Evolutionary conservation across 2,113 vertebrate species (phyloP), one percentile per base, ranked within the genome.

Genomic region (Myocastor coypus): DNA sequence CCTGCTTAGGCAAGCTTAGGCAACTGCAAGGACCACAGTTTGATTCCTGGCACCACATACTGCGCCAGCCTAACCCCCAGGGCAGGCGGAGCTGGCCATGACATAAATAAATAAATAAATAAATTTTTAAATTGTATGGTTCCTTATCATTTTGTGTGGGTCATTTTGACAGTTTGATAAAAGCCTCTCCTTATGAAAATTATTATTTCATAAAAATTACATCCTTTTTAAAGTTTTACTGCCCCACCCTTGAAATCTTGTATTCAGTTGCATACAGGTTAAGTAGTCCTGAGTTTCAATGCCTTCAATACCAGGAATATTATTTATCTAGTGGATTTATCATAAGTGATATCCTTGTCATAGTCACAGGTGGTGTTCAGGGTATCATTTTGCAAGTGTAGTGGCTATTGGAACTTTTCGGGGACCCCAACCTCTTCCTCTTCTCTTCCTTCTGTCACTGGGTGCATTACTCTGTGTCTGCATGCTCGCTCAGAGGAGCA

Each of bases 361-460:
- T 89, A 96, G 57, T 81, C 81, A 80, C 52, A 92, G 83, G 71
- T 96, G 46, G 90, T 71, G 52, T 97, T 98, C 97, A 96, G 40
- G 42, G 96, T 97, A 97, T 90, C 96, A 87, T 94, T 97, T 88
- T 98, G 97, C 97, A 97, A 98, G 96, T 96, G 81, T 96, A 52
- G 95, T 28, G 94, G 96, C 97, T 98, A 96, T 98, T 98, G 98
- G 95, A 97, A 98, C 98, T 98, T 98, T 98, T 98, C 98, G 97
- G 96, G 96, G 98, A 98, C 94, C 96, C 97, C 98, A 98, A 98
- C 96, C 97, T 98, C 96, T 97, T 98, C 97, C 97, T 96, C 97
- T 88, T 95, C 97, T 98, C 97, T 97, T 98, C 97, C 97, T 98
- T 97, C 97, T 97, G 94, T 97, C 96, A 98, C 97, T 98, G 98